Base-by-base conservation (phyloP, 2,888 invertebrate species). In the Amblyjoppa fuscipennis region DNA sequence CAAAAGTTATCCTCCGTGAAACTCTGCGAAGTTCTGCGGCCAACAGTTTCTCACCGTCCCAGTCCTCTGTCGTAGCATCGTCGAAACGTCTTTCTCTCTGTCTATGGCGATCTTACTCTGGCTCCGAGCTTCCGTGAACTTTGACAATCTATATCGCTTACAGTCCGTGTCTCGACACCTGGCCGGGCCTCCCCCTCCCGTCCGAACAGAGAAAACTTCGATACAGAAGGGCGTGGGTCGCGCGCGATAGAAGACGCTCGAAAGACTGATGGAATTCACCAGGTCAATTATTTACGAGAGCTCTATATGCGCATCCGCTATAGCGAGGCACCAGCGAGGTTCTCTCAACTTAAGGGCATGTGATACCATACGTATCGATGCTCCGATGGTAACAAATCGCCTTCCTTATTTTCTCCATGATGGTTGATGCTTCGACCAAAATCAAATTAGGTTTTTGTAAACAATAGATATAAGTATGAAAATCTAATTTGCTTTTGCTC, bases 101-200 rank as follows among this genome's bases (percentile, higher is more conserved):
- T 66, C 51, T 13, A 16, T 16, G 53, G 11, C 16, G 49, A 61
- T 76, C 53, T 80, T 64, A 41, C 64, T 74, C 49, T 61, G 34
- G 38, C 41, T 68, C 51, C 59, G 89, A 89, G 91, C 91, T 91
- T 89, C 89, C 53, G 73, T 83, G 87, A 92, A 92, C 91, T 92
- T 92, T 90, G 90, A 91, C 91, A 91, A 92, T 92, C 91, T 91
- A 91, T 92, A 90, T 89, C 89, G 89, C 89, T 90, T 90, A 87
- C 88, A 89, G 88, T 87, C 84, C 90, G 90, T 92, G 92, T 92
- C 89, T 89, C 90, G 88, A 90, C 92, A 92, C 91, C 92, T 90
- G 92, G 91, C 91, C 83, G 89, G 87, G 86, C 86, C 28, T 56
- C 34, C 66, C 64, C 34, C 64, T 2, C n/a, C n/a, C 6, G 6